These are phyloP conservation scores for Aselliscus stoliczkanus DNA, from an alignment of 2,797 vertebrate genomes.

Conservation along the genomic window DNA sequence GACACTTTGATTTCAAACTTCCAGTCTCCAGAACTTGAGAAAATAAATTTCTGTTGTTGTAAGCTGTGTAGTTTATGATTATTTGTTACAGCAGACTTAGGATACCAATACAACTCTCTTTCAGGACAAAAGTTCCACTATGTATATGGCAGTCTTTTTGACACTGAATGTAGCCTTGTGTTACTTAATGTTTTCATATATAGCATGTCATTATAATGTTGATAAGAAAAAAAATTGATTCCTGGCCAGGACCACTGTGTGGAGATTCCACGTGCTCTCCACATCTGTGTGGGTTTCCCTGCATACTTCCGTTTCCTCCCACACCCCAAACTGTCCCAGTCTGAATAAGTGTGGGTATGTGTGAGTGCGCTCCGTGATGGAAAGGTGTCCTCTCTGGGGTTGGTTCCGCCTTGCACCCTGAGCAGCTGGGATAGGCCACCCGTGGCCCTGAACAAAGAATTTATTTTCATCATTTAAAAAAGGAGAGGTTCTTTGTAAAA, in stretches of 20 bases:
- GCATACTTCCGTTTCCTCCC: neutral
- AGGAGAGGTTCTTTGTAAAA: neutral
- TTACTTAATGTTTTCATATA: neutral
- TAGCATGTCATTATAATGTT: neutral
- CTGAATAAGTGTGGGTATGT: neutral
- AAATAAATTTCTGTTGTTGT: neutral
- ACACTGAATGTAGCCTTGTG: neutral
- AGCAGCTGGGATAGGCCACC: neutral
- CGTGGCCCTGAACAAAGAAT: neutral
- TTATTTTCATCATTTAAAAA: conserved; percentile 10
- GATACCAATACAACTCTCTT: neutral
- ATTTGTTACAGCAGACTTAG: neutral
- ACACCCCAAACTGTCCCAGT: neutral
- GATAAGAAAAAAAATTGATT: neutral
- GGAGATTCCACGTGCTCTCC: neutral
- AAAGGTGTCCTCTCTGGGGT: neutral
- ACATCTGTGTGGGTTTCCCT: neutral
- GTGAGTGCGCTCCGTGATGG: neutral
- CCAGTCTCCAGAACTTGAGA: neutral
- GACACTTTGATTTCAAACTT: neutral
- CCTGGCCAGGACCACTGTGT: neutral
- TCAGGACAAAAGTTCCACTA: too few species aligned
- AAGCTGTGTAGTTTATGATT: neutral
- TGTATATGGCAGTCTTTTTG: too few species aligned
- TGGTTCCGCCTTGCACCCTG: neutral